These are phyloP conservation scores for Ichneumoninae sp. DNA, from an alignment of 2,888 invertebrate genomes.

Conservation along the genomic window DNA sequence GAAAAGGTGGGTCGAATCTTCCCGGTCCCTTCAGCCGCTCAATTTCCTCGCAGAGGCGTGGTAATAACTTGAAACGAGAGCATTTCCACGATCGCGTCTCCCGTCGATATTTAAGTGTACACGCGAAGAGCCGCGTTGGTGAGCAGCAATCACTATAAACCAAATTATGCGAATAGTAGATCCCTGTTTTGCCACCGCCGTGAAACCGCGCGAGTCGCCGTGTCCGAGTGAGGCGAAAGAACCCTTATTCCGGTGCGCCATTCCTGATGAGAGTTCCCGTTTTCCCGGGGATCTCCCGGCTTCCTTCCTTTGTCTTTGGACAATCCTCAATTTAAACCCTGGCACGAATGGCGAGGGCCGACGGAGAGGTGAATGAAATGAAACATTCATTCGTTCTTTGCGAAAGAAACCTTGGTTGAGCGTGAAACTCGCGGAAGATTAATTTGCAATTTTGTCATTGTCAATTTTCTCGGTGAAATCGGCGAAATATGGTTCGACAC, in stretches of 20 bases:
- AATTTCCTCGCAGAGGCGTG: not conserved
- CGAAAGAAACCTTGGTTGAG: not conserved
- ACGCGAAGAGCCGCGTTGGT: not conserved
- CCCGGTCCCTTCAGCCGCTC: not conserved
- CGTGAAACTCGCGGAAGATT: not conserved
- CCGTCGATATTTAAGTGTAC: not conserved
- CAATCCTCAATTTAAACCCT: conserved; percentile 1
- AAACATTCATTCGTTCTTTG: not conserved
- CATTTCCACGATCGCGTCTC: not conserved
- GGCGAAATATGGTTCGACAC: not conserved
- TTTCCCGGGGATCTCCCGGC: not conserved
- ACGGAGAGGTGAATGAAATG: not conserved
- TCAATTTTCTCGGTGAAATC: not conserved
- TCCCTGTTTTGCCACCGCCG: not conserved
- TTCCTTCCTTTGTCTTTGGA: not conserved
- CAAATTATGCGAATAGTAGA: conserved; percentile 6
- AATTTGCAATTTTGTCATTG: not conserved
- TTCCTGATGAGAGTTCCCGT: conserved; percentile 12
- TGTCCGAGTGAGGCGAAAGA: not conserved
- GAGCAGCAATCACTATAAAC: conserved; percentile 9
- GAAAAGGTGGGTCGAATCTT: not conserved
- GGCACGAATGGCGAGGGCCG: not conserved
- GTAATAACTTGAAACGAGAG: not conserved
- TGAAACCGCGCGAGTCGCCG: not conserved
- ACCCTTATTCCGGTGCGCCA: not conserved